phyloP scores from a whole-genome alignment of 2,113 vertebrate genomes.

The Nymphicus hollandicus region DNA sequence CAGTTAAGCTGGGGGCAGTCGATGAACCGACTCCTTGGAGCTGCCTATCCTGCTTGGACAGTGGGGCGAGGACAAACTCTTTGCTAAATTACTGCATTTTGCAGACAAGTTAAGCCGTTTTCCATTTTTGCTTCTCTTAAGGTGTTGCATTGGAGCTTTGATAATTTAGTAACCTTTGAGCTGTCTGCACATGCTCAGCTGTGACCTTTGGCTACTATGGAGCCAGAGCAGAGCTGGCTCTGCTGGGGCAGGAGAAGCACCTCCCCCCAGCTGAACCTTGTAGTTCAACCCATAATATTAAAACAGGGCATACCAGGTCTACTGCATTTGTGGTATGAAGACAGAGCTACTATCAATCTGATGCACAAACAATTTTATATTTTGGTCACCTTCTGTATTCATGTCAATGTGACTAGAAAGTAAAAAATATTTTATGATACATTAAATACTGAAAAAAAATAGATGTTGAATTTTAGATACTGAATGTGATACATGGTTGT shows the following conservation, averaged over 20 bases:
- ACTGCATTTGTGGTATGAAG: background rate
- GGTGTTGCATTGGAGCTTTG: background rate
- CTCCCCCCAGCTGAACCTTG: background rate
- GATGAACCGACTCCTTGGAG: fast-evolving
- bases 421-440: background rate
- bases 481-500: background rate
- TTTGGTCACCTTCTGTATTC: background rate
- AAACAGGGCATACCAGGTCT: background rate
- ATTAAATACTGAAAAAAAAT: background rate
- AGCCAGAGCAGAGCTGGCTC: background rate
- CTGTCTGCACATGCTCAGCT: background rate
- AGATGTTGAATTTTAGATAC: background rate
- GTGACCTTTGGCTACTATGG: background rate
- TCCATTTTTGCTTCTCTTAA: background rate
- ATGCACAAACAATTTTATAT: background rate
- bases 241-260: fast-evolving
- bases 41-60: background rate
- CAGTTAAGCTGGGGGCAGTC: background rate
- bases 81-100: background rate
- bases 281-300: background rate
- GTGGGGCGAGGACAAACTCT: fast-evolving
- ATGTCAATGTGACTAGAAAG: background rate
- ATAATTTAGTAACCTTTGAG: background rate
- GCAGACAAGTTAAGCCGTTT: background rate
- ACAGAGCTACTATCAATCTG: background rate